phyloP scores from a whole-genome alignment of 1,140 invertebrate species.

The Drosophila insularis region DNA sequence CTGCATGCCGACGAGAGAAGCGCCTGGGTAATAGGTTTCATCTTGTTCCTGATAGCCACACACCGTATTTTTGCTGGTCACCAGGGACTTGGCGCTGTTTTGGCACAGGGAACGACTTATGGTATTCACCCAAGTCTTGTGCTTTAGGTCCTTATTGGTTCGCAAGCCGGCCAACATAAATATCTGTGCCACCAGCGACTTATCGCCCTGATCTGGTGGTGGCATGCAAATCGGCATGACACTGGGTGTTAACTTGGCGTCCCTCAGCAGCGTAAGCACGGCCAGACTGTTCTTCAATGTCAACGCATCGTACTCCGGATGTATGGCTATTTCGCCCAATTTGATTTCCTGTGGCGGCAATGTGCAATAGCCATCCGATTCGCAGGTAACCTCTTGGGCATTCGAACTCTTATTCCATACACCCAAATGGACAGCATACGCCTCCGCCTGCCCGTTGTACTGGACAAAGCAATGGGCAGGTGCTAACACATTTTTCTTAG shows the following conservation, averaged over 20 bases:
- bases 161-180: slow-evolving; percentile 54
- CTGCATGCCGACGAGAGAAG: slow-evolving; percentile 60
- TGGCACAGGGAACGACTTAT: slow-evolving; percentile 45
- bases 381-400: slow-evolving; percentile 27
- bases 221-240: slow-evolving; percentile 69
- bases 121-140: slow-evolving; percentile 58
- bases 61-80: slow-evolving; percentile 45
- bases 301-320: slow-evolving; percentile 61
- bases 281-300: slow-evolving; percentile 57
- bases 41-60: slow-evolving; percentile 42
- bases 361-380: slow-evolving; percentile 50
- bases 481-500: slow-evolving; percentile 52
- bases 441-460: slow-evolving; percentile 45
- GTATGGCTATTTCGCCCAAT: slow-evolving; percentile 53
- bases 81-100: slow-evolving; percentile 23
- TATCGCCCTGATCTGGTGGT: slow-evolving; percentile 28
- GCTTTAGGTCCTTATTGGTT: slow-evolving; percentile 15
- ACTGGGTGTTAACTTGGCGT: slow-evolving; percentile 44
- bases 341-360: slow-evolving; percentile 63
- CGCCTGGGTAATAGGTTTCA: slow-evolving; percentile 37
- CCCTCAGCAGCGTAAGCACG: slow-evolving; percentile 51
- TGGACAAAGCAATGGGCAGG: slow-evolving; percentile 65
- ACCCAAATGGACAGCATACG: slow-evolving; percentile 60
- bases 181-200: slow-evolving; percentile 47
- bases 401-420: slow-evolving; percentile 56